Conservation (phyloP, 2,113 vertebrate species). For the Pachypanchax playfairii region DNA sequence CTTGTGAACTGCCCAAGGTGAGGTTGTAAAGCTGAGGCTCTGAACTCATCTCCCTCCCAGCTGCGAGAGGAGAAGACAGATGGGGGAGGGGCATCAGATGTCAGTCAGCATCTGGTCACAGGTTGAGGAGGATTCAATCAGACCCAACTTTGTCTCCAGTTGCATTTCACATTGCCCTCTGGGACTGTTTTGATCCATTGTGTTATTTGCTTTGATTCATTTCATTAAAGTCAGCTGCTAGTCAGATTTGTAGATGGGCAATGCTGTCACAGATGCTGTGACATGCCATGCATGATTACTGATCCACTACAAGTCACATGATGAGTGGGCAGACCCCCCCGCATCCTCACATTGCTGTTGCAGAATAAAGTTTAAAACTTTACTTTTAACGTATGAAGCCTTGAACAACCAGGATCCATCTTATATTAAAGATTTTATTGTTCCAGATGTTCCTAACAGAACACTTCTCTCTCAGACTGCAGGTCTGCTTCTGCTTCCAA, state of each 20-base stretch:
- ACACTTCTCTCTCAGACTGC: too few species aligned
- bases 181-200: slow-evolving; percentile 31
- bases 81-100: too few species aligned
- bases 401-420: too few species aligned
- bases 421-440: too few species aligned
- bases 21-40: not conserved
- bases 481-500: too few species aligned
- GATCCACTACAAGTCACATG: slow-evolving; percentile 10
- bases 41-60: too few species aligned
- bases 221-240: slow-evolving; percentile 31
- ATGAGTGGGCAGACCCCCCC: slow-evolving; percentile 13
- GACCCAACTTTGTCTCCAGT: slow-evolving; percentile 13
- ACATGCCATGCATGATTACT: slow-evolving; percentile 21
- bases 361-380: too few species aligned
- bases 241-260: slow-evolving; percentile 44
- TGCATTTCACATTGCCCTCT: slow-evolving; percentile 18
- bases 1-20: slow-evolving; percentile 21
- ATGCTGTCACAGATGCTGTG: too few species aligned
- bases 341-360: not conserved
- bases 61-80: too few species aligned
- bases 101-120: slow-evolving; percentile 21
- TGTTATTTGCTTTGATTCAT: slow-evolving; percentile 50
- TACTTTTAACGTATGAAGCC: too few species aligned
- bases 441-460: too few species aligned
- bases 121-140: slow-evolving; percentile 1